A percentile compares a stretch with the other conserved stretches of the same genome.
Conservation (phyloP, 2,797 vertebrate genomes). For the Rhabdophis nuchalis region DNA sequence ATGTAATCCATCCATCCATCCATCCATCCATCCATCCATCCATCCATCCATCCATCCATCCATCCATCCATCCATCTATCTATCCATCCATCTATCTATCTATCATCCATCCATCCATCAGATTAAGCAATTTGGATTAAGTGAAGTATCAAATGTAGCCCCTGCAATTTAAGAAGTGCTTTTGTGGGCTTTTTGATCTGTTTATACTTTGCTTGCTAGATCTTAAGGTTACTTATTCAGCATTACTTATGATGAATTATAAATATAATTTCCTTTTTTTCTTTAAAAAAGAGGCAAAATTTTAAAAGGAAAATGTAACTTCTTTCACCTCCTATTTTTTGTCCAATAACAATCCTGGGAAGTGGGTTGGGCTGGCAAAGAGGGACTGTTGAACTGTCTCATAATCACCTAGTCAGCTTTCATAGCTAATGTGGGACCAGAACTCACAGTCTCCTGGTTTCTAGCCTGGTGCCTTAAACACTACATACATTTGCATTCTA, state of each 20-base stretch:
- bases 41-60: too few species aligned
- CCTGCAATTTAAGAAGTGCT: slow-evolving; percentile 9
- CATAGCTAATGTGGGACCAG: background rate
- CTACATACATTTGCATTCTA: background rate
- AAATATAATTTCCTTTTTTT: slow-evolving; percentile 59
- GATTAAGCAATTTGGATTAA: background rate
- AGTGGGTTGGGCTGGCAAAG: background rate
- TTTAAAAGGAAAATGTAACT: slow-evolving; percentile 16
- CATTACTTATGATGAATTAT: slow-evolving; percentile 68
- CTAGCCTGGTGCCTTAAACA: background rate
- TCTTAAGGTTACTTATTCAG: slow-evolving; percentile 54
- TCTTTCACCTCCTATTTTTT: too few species aligned
- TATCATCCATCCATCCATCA: background rate
- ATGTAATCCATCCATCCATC: background rate
- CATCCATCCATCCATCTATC: too few species aligned
- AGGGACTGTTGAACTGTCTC: background rate
- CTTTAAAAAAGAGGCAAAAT: slow-evolving; percentile 24
- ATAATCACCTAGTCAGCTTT: background rate
- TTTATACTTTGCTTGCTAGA: slow-evolving; percentile 27
- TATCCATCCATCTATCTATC: background rate
- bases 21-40: accelerated
- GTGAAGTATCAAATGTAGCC: background rate
- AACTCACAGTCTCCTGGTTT: background rate
- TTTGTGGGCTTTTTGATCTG: slow-evolving; percentile 14
- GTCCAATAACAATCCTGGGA: too few species aligned